Conservation (phyloP, 2,113 vertebrate genomes). For the Xenus cinereus region DNA sequence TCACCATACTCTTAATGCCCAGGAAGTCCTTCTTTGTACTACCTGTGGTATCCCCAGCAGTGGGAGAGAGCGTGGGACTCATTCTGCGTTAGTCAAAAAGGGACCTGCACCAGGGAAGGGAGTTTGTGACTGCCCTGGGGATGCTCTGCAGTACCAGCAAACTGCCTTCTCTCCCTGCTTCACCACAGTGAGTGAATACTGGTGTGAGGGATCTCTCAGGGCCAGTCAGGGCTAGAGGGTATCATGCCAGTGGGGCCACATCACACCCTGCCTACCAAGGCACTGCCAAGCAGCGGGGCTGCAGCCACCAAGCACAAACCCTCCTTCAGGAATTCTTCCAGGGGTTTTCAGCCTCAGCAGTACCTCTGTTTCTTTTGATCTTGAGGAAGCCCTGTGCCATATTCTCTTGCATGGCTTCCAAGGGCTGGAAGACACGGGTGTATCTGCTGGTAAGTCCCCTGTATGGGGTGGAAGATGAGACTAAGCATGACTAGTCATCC, state of each 20-base stretch:
- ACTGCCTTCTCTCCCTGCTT: neutral
- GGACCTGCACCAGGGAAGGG: neutral
- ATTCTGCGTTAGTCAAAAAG: neutral
- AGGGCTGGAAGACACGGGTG: neutral
- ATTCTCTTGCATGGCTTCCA: neutral
- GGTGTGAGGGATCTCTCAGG: neutral
- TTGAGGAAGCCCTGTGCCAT: neutral
- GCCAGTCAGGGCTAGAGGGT: neutral
- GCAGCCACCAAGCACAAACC: neutral
- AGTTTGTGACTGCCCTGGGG: neutral
- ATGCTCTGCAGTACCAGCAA: neutral
- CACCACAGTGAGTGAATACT: neutral
- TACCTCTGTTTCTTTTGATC: neutral
- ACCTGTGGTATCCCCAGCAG: neutral
- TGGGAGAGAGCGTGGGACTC: neutral
- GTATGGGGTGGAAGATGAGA: neutral
- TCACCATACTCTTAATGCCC: neutral
- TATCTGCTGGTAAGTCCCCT: neutral
- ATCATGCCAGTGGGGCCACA: rapidly evolving
- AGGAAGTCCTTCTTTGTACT: neutral
- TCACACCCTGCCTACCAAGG: neutral
- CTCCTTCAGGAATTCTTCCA: neutral
- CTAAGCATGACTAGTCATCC: neutral
- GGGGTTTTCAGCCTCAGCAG: neutral
- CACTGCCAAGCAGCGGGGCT: neutral